Percentiles rank a stretch among this genome's conserved stretches.
Evolutionary conservation across 2,888 invertebrate species (phyloP).

Genomic region (Cheilosia scutellata): DNA sequence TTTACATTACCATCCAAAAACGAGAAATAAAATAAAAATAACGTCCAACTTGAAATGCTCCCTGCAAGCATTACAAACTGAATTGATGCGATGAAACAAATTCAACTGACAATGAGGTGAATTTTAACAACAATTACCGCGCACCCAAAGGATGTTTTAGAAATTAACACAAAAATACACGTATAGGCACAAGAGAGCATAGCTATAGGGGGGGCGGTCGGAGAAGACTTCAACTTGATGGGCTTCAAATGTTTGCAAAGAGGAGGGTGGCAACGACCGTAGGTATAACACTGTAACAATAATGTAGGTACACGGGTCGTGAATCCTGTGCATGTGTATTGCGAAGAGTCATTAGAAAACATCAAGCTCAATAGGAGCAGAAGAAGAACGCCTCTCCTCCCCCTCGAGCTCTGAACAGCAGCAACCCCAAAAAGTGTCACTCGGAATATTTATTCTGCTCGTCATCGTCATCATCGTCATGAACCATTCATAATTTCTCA

Average conservation of each 20-base stretch:
- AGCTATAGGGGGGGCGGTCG: not conserved
- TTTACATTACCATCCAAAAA: not conserved
- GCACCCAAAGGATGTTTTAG: not conserved
- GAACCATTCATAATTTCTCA: constrained; percentile 61
- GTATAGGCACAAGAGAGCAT: not conserved
- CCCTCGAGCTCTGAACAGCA: constrained; percentile 9
- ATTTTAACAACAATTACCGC: constrained; percentile 19
- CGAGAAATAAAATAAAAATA: not conserved
- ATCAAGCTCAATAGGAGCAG: constrained; percentile 20
- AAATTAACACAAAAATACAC: constrained; percentile 32
- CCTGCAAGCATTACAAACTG: not conserved
- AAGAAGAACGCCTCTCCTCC: not conserved
- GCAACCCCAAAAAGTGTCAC: constrained; percentile 18
- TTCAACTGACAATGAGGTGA: constrained; percentile 30
- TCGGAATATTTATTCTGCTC: constrained; percentile 34
- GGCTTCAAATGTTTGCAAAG: constrained; percentile 15
- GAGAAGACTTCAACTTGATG: constrained; percentile 13
- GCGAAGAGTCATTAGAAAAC: constrained; percentile 46
- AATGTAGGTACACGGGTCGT: not conserved
- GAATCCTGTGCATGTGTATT: not conserved
- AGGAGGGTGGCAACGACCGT: constrained; percentile 1
- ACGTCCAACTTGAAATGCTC: not conserved
- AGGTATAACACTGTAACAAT: constrained; percentile 27
- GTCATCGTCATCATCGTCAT: constrained; percentile 25
- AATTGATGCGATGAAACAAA: constrained; percentile 11